These are phyloP conservation scores for Hyalella azteca DNA, from an alignment of 2,888 invertebrate genomes.

Conservation along the genomic window DNA sequence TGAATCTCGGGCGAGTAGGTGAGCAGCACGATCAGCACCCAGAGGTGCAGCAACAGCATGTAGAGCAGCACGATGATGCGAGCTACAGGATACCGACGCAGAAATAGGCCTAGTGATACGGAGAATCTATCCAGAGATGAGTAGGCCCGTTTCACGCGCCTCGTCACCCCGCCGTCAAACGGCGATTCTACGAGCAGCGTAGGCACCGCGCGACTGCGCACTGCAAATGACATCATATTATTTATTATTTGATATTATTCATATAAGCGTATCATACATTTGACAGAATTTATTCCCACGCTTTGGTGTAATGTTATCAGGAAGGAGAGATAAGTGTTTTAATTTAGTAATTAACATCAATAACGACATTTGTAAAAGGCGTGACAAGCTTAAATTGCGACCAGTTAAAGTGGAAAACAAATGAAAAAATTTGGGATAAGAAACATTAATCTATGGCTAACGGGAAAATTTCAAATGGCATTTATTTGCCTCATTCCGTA, in stretches of 20 bases:
- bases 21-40: slow-evolving; percentile 80
- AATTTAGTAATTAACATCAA: too few relatives aligned
- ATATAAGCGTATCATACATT: too few relatives aligned
- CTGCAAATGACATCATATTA: slow-evolving; percentile 64
- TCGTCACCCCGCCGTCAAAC: slow-evolving; percentile 76
- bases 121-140: slow-evolving; percentile 76
- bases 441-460: too few relatives aligned
- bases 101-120: slow-evolving; percentile 77
- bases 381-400: too few relatives aligned
- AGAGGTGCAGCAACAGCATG: slow-evolving; percentile 79
- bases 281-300: too few relatives aligned
- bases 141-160: slow-evolving; percentile 78
- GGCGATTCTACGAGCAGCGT: slow-evolving; percentile 76
- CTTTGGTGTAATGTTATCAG: too few relatives aligned
- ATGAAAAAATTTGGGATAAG: too few relatives aligned
- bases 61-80: slow-evolving; percentile 83
- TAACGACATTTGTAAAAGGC: too few relatives aligned
- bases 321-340: too few relatives aligned
- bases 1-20: slow-evolving; percentile 69
- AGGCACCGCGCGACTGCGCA: slow-evolving; percentile 72
- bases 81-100: slow-evolving; percentile 81
- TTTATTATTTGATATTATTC: slow-evolving; percentile 74
- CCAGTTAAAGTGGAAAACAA: too few relatives aligned
- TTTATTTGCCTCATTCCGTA: too few relatives aligned
- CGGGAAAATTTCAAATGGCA: too few relatives aligned